These are phyloP conservation scores for Dicycla oo DNA, from an alignment of 2,888 invertebrate genomes.

Conservation along the genomic window DNA sequence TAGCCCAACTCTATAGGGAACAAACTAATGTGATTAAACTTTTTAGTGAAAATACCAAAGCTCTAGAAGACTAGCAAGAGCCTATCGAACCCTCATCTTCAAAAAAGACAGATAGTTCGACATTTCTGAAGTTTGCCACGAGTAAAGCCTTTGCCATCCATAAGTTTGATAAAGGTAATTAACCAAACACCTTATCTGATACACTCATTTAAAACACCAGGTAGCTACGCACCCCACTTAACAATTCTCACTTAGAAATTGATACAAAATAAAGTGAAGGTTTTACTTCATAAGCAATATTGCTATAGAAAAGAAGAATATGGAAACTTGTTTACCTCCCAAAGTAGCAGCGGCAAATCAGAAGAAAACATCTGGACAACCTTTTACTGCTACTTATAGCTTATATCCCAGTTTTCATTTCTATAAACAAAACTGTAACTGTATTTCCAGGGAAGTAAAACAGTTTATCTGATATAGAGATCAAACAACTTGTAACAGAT, in stretches of 20 bases:
- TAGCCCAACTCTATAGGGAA: neutral
- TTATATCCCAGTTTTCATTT: conserved; percentile 31
- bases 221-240: no score
- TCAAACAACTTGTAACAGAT: conserved; percentile 51
- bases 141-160: neutral
- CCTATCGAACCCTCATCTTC: neutral
- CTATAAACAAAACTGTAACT: conserved; percentile 22
- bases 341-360: conserved; percentile 23
- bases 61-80: neutral
- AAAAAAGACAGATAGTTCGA: neutral
- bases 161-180: neutral
- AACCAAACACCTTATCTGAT: neutral
- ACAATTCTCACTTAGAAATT: conserved; percentile 12
- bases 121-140: neutral
- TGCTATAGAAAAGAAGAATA: conserved; percentile 13
- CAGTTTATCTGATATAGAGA: conserved; percentile 43
- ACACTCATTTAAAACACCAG: neutral
- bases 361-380: conserved; percentile 27
- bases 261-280: conserved; percentile 24
- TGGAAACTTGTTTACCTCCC: conserved; percentile 40
- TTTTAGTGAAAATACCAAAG: neutral
- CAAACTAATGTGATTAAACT: conserved; percentile 7
- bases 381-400: conserved; percentile 23
- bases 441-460: conserved; percentile 27
- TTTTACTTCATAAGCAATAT: conserved; percentile 5